Conservation (phyloP, 2,888 invertebrate genomes). For the Helicoverpa assulta region DNA sequence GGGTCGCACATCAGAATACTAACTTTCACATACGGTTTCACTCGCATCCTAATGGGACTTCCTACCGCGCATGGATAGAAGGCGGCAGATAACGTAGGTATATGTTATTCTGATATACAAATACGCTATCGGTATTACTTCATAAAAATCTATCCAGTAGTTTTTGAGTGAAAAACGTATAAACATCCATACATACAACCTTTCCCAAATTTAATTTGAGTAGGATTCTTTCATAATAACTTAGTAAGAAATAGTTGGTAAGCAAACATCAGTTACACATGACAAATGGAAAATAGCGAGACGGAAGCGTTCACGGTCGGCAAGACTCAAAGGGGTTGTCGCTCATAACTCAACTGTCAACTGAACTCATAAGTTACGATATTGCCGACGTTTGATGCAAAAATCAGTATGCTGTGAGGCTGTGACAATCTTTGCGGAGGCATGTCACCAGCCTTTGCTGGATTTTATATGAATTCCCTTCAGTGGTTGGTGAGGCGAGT, state of each 20-base stretch:
- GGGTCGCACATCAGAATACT: not conserved
- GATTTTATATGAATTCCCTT: not conserved
- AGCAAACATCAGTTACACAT: constrained; percentile 18
- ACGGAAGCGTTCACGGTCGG: constrained; percentile 21
- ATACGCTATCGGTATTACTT: too few species aligned
- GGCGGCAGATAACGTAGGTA: too few species aligned
- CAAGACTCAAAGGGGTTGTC: constrained; percentile 32
- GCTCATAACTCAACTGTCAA: constrained; percentile 53
- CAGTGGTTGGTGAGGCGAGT: not conserved
- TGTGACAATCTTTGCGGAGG: constrained; percentile 9
- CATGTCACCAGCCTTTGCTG: not conserved
- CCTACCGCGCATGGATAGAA: too few species aligned
- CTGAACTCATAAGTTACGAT: constrained; percentile 45
- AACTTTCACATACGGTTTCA: too few species aligned
- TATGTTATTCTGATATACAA: too few species aligned
- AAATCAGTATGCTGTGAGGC: constrained; percentile 27
- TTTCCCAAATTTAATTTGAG: not conserved
- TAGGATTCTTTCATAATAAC: not conserved
- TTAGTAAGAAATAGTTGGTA: constrained; percentile 4
- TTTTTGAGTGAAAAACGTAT: too few species aligned
- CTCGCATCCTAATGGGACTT: too few species aligned
- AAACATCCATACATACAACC: not conserved
- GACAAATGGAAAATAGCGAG: constrained; percentile 16
- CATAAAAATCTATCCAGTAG: too few species aligned
- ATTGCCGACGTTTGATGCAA: constrained; percentile 33